phyloP scores from a whole-genome alignment of 2,113 vertebrate genomes.

The Ramphastos sulfuratus region DNA sequence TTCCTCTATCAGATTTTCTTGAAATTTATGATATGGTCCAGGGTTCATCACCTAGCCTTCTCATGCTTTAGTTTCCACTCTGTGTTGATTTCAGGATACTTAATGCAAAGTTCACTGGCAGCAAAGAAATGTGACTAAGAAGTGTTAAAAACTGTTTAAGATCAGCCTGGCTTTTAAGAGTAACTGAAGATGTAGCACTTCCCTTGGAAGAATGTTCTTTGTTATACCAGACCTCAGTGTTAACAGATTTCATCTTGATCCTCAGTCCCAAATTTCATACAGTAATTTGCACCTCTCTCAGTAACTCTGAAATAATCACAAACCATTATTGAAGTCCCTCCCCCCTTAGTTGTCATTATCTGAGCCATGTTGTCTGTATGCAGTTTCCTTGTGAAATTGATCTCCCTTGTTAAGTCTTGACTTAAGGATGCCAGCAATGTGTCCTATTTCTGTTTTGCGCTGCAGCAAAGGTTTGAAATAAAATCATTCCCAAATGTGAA shows the following conservation, averaged over 20 bases:
- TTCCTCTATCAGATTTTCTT: neutral
- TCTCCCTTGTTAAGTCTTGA: constrained; percentile 57
- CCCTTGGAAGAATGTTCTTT: constrained; percentile 65
- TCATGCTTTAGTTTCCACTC: neutral
- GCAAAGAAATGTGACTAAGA: neutral
- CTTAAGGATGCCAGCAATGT: constrained; percentile 71
- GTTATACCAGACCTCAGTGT: constrained; percentile 56
- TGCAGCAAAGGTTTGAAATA: constrained; percentile 58
- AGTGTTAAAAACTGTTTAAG: neutral
- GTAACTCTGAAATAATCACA: neutral
- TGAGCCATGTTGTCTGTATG: constrained; percentile 1
- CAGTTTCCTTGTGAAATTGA: constrained; percentile 30
- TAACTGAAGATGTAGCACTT: neutral
- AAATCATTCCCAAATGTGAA: neutral
- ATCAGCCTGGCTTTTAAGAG: neutral
- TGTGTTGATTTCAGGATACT: neutral
- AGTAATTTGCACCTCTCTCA: neutral
- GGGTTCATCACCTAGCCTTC: neutral
- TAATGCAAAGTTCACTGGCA: neutral
- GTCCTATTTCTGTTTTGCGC: constrained; percentile 14
- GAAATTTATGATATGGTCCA: neutral
- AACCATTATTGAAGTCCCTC: neutral
- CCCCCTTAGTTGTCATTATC: constrained; percentile 56
- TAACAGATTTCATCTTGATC: constrained; percentile 12
- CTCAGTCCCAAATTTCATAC: neutral